Conservation (phyloP, 2,797 vertebrate genomes). For the Pelobates cultripes region DNA sequence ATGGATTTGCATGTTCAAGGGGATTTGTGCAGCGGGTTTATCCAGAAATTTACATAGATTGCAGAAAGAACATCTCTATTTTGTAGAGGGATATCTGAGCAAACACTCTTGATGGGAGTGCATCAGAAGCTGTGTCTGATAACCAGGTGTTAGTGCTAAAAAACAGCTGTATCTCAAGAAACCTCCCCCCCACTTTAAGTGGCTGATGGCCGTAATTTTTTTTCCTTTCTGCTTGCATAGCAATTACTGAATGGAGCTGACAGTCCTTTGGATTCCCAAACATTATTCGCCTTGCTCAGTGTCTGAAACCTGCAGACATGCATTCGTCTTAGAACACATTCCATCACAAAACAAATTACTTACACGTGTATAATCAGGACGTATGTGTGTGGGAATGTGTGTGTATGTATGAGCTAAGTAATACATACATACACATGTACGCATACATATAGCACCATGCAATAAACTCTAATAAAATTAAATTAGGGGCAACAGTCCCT, state of each 20-base stretch:
- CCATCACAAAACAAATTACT: no score
- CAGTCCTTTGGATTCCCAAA: background rate
- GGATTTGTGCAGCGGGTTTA: constrained; percentile 66
- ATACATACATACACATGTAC: background rate
- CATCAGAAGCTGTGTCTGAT: constrained; percentile 56
- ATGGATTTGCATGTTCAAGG: constrained; percentile 66
- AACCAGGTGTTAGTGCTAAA: constrained; percentile 58
- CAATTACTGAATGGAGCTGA: constrained; percentile 22
- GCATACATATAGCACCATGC: no score
- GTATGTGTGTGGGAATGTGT: background rate
- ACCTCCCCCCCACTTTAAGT: constrained; percentile 15
- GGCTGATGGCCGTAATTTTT: constrained; percentile 22
- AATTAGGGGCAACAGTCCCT: no score
- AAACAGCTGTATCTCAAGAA: constrained; percentile 60
- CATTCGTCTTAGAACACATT: no score
- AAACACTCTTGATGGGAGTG: constrained; percentile 51
- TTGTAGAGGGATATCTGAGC: constrained; percentile 57
- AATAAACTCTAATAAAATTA: no score
- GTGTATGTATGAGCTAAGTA: background rate
- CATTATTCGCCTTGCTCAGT: background rate
- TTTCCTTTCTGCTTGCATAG: constrained; percentile 21
- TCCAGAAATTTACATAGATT: constrained; percentile 60
- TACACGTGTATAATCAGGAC: no score
- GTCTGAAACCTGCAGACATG: no score
- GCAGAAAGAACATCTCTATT: constrained; percentile 63